A percentile compares a stretch with the other conserved stretches of the same genome.
These are phyloP conservation scores for Steromphala cineraria DNA, from an alignment of 2,888 invertebrate species.

Conservation along the genomic window DNA sequence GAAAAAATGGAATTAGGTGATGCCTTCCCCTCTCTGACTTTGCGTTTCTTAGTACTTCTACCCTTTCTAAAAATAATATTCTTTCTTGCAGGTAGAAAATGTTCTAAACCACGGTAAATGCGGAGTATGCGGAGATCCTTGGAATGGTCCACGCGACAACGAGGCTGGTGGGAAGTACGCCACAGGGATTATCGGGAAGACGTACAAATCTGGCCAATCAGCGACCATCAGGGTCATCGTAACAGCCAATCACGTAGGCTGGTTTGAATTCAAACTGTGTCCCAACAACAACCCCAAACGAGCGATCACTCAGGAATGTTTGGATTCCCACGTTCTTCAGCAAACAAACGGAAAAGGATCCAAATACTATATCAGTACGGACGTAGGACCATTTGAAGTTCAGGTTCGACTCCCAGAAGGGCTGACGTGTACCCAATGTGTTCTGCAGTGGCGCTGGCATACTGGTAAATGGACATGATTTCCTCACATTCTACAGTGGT, in stretches of 20 bases:
- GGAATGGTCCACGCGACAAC: constrained; percentile 10
- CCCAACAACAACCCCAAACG: neutral
- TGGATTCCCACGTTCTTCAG: neutral
- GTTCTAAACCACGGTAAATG: neutral
- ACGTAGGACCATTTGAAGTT: constrained; percentile 30
- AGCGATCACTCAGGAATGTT: neutral
- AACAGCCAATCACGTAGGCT: constrained; percentile 3
- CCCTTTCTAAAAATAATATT: no score
- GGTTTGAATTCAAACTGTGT: constrained; percentile 5
- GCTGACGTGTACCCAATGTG: constrained; percentile 57
- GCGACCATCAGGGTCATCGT: neutral
- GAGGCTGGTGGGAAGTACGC: constrained; percentile 1
- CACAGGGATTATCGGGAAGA: neutral
- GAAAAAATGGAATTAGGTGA: no score
- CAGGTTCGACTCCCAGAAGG: constrained; percentile 52
- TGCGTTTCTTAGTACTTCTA: no score
- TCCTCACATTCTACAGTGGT: no score
- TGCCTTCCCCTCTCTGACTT: no score
- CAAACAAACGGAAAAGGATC: neutral
- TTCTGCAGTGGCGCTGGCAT: constrained; percentile 68
- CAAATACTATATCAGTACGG: neutral
- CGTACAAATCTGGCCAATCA: neutral
- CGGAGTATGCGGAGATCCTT: constrained; percentile 4
- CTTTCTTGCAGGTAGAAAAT: constrained; percentile 4
- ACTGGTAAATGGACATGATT: no score